These are phyloP conservation scores for Protaetia brevitarsis DNA, from an alignment of 1,140 invertebrate species.

Conservation along the genomic window DNA sequence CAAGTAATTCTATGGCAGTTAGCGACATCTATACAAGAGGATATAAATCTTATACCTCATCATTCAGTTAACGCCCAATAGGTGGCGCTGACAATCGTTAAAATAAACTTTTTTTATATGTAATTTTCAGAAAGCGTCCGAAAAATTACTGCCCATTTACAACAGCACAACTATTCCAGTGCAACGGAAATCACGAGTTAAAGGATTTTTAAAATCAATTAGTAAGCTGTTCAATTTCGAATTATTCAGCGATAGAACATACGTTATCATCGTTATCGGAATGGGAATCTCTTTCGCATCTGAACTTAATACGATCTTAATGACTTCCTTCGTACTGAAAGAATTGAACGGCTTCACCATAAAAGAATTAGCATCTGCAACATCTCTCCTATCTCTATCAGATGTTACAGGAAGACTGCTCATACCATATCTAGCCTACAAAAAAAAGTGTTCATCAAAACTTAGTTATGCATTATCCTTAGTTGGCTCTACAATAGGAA, in stretches of 20 bases:
- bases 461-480: slow-evolving; percentile 46
- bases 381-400: slow-evolving; percentile 44
- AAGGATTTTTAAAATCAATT: slow-evolving; percentile 35
- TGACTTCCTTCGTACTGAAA: slow-evolving; percentile 47
- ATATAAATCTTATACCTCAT: too few relatives aligned
- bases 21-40: too few relatives aligned
- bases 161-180: slow-evolving; percentile 33
- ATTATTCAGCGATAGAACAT: slow-evolving; percentile 48
- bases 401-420: slow-evolving; percentile 48
- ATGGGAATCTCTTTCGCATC: slow-evolving; percentile 50
- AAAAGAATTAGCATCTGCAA: slow-evolving; percentile 42
- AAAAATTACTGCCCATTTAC: slow-evolving; percentile 31
- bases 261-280: slow-evolving; percentile 49
- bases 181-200: slow-evolving; percentile 20
- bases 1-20: too few relatives aligned
- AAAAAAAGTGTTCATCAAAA: slow-evolving; percentile 40
- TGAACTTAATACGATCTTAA: slow-evolving; percentile 48
- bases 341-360: slow-evolving; percentile 42
- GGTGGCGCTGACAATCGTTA: too few relatives aligned
- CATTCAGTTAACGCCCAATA: too few relatives aligned
- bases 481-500: slow-evolving; percentile 42
- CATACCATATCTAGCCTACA: slow-evolving; percentile 44
- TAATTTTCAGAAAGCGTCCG: not conserved
- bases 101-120: too few relatives aligned
- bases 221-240: slow-evolving; percentile 49